A percentile compares a stretch with the other conserved stretches of the same genome.
Evolutionary conservation across 2,797 vertebrate genomes (phyloP).

Genomic region (Myiotriccus ornatus): DNA sequence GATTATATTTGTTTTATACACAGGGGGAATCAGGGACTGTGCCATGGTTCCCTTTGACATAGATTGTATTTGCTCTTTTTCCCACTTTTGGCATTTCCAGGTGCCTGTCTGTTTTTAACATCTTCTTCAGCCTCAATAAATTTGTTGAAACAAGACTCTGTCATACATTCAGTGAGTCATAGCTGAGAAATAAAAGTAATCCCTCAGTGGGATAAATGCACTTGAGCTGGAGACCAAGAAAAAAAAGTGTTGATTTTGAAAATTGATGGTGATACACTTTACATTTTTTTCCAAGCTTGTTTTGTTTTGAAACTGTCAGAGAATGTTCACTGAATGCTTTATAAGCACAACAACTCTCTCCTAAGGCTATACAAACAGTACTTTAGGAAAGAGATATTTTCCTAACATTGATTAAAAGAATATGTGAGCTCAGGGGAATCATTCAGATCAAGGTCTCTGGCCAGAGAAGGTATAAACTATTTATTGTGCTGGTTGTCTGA

Average conservation of each 20-base stretch:
- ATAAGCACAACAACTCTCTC: background rate
- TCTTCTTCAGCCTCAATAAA: slow-evolving; percentile 51
- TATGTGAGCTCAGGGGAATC: background rate
- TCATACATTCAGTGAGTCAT: slow-evolving; percentile 42
- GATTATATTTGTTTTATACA: background rate
- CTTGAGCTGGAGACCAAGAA: background rate
- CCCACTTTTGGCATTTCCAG: slow-evolving; percentile 18
- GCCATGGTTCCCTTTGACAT: slow-evolving; percentile 23
- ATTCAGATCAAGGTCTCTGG: background rate
- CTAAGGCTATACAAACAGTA: background rate
- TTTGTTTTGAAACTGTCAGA: slow-evolving; percentile 22
- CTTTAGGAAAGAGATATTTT: background rate
- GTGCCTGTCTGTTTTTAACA: slow-evolving; percentile 52
- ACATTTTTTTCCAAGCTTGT: background rate
- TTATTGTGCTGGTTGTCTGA: background rate
- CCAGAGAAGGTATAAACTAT: background rate
- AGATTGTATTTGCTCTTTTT: slow-evolving; percentile 6
- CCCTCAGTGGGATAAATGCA: slow-evolving; percentile 1
- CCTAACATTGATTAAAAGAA: slow-evolving; percentile 3
- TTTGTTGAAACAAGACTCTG: slow-evolving; percentile 45
- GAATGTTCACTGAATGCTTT: background rate
- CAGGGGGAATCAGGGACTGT: background rate
- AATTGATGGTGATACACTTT: background rate
- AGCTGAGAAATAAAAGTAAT: slow-evolving; percentile 39
- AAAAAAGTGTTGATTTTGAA: slow-evolving; percentile 1